phyloP scores from a whole-genome alignment of 2,888 invertebrate genomes.

The Lottia scabra region DNA sequence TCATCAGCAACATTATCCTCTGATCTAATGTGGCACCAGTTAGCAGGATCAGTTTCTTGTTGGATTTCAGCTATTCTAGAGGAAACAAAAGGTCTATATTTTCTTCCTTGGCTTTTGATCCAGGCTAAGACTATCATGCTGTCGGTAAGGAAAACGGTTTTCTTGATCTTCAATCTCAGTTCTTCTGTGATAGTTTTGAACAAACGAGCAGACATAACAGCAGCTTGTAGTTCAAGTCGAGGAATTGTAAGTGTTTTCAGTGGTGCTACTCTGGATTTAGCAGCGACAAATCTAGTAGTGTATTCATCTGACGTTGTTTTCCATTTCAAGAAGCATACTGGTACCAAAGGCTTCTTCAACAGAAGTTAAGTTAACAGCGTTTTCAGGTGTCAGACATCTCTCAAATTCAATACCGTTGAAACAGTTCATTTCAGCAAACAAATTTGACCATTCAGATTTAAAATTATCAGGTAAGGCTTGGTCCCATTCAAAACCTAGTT shows the following conservation, averaged over 20 bases:
- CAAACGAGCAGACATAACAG: neutral
- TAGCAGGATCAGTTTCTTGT: neutral
- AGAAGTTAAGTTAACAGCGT: neutral
- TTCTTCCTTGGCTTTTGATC: neutral
- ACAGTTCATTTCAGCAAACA: neutral
- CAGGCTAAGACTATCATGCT: neutral
- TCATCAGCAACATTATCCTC: constrained; percentile 1
- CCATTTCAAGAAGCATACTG: neutral
- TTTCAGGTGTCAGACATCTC: neutral
- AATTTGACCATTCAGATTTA: neutral
- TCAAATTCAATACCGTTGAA: neutral
- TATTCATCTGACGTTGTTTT: neutral
- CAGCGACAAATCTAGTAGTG: neutral
- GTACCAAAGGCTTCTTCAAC: neutral
- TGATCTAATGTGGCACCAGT: neutral
- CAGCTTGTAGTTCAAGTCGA: neutral
- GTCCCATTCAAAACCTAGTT: neutral
- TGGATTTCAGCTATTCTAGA: neutral
- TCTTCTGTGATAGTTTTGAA: neutral
- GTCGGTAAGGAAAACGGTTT: neutral
- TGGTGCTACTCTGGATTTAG: neutral
- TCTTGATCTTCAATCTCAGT: neutral
- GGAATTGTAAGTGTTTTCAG: neutral
- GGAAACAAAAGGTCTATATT: neutral
- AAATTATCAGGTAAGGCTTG: neutral